A percentile compares a stretch with the other conserved stretches of the same genome.
Evolutionary conservation across 2,797 vertebrate genomes (phyloP).

Genomic region (Anguilla marmorata): DNA sequence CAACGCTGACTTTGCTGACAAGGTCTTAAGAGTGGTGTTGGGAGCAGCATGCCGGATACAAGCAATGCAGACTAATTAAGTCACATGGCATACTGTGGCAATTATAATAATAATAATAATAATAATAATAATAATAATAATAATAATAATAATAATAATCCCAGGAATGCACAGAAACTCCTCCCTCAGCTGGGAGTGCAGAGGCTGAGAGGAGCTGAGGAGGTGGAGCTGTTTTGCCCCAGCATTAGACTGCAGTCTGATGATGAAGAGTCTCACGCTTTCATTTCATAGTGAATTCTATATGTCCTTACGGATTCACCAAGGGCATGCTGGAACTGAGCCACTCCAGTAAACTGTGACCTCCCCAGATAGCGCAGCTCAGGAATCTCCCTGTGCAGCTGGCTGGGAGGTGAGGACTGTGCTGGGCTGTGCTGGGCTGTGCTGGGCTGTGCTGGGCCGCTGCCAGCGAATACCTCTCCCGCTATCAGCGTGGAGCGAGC

Average conservation of each 20-base stretch:
- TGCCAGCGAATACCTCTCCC: conserved; percentile 43
- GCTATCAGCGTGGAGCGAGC: conserved; percentile 56
- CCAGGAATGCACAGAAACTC: too few relatives aligned
- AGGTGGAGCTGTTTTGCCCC: background rate
- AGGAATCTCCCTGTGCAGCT: conserved; percentile 29
- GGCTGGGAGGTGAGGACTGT: conserved; percentile 31
- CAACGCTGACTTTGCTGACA: conserved; percentile 2
- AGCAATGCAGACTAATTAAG: background rate
- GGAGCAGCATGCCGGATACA: background rate
- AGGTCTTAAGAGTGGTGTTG: background rate
- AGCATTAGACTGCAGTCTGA: background rate
- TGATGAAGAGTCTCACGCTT: background rate
- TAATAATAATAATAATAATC: too few relatives aligned
- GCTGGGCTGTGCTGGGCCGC: conserved; percentile 29
- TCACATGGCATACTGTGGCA: background rate
- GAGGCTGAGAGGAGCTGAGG: too few relatives aligned
- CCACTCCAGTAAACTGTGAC: background rate
- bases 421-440: conserved; percentile 37
- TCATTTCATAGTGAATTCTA: background rate
- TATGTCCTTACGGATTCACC: background rate
- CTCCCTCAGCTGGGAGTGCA: too few relatives aligned
- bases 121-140: too few relatives aligned
- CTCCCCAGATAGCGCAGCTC: background rate
- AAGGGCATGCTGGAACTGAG: background rate
- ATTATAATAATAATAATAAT: background rate